A percentile compares a stretch with the other conserved stretches of the same genome.
Evolutionary conservation across 2,113 vertebrate genomes (phyloP).

Genomic region (Lamprotornis superbus): DNA sequence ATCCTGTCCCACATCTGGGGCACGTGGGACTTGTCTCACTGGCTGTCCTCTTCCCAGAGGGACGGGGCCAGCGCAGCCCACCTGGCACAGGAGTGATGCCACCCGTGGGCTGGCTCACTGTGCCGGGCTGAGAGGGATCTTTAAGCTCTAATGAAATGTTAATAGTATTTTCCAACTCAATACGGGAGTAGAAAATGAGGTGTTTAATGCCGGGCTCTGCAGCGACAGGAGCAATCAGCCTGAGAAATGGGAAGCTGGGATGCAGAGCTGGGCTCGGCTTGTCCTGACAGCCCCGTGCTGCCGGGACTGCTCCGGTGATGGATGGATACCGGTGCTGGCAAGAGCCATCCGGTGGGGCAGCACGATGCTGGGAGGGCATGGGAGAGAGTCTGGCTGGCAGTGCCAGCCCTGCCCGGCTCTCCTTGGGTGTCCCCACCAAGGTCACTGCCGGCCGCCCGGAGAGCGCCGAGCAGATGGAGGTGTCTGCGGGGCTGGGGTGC

Average conservation of each 20-base stretch:
- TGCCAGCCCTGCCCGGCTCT: not conserved
- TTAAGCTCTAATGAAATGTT: constrained; percentile 62
- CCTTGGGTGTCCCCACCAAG: constrained; percentile 38
- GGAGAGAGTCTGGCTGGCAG: not conserved
- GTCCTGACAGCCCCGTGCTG: not conserved
- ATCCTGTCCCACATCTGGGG: rapidly evolving
- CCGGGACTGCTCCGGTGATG: not conserved
- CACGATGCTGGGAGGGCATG: rapidly evolving
- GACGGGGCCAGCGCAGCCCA: rapidly evolving
- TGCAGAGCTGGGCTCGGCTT: not conserved
- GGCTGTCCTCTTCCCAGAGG: not conserved
- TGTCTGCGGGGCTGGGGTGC: not conserved
- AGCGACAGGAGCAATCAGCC: constrained; percentile 63
- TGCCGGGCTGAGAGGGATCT: not conserved
- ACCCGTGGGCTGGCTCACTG: rapidly evolving
- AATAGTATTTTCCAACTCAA: constrained; percentile 62
- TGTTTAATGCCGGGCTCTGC: constrained; percentile 34
- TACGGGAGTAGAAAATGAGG: constrained; percentile 37
- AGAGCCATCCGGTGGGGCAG: not conserved
- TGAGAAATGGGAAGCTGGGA: constrained; percentile 48
- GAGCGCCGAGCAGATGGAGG: not conserved
- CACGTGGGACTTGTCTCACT: rapidly evolving
- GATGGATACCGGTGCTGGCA: not conserved
- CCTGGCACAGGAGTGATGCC: rapidly evolving
- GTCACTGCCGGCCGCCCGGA: not conserved